phyloP scores from a whole-genome alignment of 1,140 invertebrate species.

The Procambarus clarkii region DNA sequence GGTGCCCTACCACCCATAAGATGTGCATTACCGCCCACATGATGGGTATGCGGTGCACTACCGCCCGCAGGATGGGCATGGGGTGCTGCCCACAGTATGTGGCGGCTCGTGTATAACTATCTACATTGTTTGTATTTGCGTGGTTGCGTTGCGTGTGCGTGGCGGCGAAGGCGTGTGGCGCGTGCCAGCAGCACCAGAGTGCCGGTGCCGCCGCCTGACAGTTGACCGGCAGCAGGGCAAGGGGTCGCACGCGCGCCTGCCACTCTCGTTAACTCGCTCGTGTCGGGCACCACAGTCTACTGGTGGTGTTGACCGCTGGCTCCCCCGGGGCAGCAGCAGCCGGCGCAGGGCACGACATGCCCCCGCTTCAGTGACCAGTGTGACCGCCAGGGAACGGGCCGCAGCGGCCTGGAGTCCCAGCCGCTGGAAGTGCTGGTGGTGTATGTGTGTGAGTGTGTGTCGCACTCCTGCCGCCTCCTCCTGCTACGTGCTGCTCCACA shows the following conservation, averaged over 20 bases:
- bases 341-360: background rate
- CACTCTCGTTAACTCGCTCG: background rate
- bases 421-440: slow-evolving; percentile 21
- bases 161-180: background rate
- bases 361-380: background rate
- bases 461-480: background rate
- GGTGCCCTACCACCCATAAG: too few relatives aligned
- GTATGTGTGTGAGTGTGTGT: slow-evolving; percentile 22
- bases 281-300: background rate
- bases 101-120: too few relatives aligned
- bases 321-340: background rate
- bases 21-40: too few relatives aligned
- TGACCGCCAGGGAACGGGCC: background rate
- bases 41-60: too few relatives aligned
- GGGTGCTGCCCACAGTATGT: too few relatives aligned
- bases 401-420: background rate
- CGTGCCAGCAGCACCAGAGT: background rate
- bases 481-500: background rate
- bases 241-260: background rate
- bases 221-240: background rate
- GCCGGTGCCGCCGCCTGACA: background rate
- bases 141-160: background rate
- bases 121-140: background rate
- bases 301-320: background rate
- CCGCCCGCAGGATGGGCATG: too few relatives aligned